phyloP scores from a whole-genome alignment of 2,113 vertebrate genomes.

The Semnornis frantzii region DNA sequence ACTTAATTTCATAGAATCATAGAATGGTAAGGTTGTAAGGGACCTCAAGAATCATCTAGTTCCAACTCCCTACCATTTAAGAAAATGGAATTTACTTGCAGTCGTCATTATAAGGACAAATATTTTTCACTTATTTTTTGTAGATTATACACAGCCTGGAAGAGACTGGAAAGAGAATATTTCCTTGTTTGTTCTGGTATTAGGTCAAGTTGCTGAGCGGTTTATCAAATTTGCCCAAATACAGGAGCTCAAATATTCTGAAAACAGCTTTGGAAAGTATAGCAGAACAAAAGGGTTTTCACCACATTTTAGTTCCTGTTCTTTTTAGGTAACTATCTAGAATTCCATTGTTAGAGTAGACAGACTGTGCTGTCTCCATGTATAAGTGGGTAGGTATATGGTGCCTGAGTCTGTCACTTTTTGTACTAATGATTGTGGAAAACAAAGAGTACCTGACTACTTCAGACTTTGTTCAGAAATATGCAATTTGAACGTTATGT shows the following conservation, averaged over 20 bases:
- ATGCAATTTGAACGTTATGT: not conserved
- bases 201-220: not conserved
- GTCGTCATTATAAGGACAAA: not conserved
- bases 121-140: not conserved
- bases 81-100: not conserved
- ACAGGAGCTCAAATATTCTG: not conserved
- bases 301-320: not conserved
- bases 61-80: too few relatives aligned
- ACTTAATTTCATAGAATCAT: not conserved
- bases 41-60: too few relatives aligned
- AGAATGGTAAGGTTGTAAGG: too few relatives aligned
- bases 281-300: not conserved
- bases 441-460: not conserved
- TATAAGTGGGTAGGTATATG: not conserved
- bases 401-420: not conserved
- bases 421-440: not conserved
- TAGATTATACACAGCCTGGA: rapidly evolving
- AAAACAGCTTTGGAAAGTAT: not conserved
- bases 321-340: not conserved
- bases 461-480: not conserved
- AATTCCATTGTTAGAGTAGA: not conserved
- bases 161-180: not conserved
- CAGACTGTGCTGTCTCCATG: not conserved
- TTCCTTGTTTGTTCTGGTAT: not conserved
- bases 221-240: not conserved